Evolutionary conservation across 2,888 invertebrate genomes (phyloP).

Genomic region (Acrobasis consociella): DNA sequence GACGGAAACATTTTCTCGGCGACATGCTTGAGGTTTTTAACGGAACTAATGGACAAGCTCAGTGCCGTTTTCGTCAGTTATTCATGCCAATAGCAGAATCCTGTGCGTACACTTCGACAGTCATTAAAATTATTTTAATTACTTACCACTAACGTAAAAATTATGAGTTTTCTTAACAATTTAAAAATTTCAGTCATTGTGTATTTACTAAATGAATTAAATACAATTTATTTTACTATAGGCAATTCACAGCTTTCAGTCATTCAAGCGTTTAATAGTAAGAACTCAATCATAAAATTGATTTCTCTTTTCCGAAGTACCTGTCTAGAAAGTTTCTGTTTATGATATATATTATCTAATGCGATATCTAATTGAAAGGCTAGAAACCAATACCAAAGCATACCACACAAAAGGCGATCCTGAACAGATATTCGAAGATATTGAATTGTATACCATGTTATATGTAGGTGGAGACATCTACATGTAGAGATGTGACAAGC

Average conservation of each 20-base stretch:
- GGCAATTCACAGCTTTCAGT: background rate
- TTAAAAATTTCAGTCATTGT: too few relatives aligned
- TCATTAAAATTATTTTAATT: too few relatives aligned
- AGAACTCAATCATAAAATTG: conserved; percentile 16
- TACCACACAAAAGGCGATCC: background rate
- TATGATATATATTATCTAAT: background rate
- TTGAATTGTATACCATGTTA: too few relatives aligned
- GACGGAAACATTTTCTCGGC: conserved; percentile 14
- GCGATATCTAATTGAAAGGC: background rate
- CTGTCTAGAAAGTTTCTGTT: conserved; percentile 6
- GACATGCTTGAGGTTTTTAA: conserved; percentile 12
- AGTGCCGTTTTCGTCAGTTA: conserved; percentile 3
- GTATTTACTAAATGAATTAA: too few relatives aligned
- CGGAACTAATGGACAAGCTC: conserved; percentile 9
- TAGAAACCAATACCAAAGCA: conserved; percentile 4
- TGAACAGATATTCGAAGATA: background rate
- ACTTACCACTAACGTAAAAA: too few relatives aligned
- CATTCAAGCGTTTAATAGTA: background rate
- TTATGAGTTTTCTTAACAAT: too few relatives aligned
- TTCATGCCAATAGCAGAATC: background rate
- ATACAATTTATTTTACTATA: too few relatives aligned
- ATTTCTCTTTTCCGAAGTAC: conserved; percentile 10
- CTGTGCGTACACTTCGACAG: background rate
- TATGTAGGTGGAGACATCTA: too few relatives aligned
- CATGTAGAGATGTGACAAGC: too few relatives aligned